Evolutionary conservation across 2,797 vertebrate species (phyloP).

Genomic region (Ibycter americanus): DNA sequence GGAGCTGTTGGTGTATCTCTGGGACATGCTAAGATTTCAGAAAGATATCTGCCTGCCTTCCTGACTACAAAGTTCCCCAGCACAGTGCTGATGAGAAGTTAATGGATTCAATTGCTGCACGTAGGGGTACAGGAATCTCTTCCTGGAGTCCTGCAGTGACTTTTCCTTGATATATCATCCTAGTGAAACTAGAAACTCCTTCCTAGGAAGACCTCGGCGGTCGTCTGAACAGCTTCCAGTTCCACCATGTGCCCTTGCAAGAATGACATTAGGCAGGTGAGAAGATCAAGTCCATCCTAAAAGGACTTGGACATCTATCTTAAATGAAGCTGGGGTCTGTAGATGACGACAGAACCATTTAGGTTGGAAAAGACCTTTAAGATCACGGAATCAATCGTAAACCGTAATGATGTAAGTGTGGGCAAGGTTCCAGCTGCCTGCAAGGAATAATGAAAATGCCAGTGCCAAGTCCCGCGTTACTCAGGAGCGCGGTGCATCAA

Average conservation of each 20-base stretch:
- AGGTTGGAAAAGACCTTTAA: not conserved
- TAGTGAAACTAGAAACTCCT: not conserved
- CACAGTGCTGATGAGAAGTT: not conserved
- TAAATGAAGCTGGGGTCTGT: not conserved
- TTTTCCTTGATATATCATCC: not conserved
- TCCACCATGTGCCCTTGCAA: not conserved
- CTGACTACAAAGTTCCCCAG: not conserved
- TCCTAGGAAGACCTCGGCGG: not conserved
- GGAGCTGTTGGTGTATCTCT: not conserved
- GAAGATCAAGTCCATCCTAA: not conserved
- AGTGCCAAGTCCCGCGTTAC: fast-evolving
- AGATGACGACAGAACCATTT: not conserved
- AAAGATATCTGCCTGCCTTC: not conserved
- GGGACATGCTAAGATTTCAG: not conserved
- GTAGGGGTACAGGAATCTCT: not conserved
- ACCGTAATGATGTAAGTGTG: not conserved
- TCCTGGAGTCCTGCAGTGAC: not conserved
- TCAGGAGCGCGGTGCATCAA: not conserved
- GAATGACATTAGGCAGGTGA: not conserved
- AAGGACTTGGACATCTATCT: not conserved
- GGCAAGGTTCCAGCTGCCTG: not conserved
- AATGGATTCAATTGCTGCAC: not conserved
- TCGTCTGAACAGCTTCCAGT: not conserved
- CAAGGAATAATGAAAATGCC: not conserved
- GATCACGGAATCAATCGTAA: not conserved